Percentiles rank a stretch among this genome's conserved stretches.
Evolutionary conservation across 2,888 invertebrate genomes (phyloP).

Genomic region (Cryptophagus acutangulus): DNA sequence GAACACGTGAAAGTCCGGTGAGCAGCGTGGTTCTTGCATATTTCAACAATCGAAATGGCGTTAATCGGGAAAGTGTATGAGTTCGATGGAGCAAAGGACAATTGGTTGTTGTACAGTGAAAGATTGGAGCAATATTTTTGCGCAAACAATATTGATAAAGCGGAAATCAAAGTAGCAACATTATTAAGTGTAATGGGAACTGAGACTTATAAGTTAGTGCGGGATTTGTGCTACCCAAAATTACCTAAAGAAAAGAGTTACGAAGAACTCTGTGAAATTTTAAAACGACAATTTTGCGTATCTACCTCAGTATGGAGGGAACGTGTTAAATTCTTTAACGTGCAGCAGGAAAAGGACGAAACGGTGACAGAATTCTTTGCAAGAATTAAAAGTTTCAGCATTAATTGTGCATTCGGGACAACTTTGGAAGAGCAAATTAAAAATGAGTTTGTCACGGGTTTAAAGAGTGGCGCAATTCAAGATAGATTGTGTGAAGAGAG

Average conservation of each 20-base stretch:
- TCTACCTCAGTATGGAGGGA: constrained; percentile 21
- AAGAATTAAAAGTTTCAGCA: constrained; percentile 21
- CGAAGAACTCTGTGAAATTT: constrained; percentile 18
- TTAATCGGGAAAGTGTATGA: neutral
- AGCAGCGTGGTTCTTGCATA: neutral
- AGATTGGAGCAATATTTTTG: constrained; percentile 14
- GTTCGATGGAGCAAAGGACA: constrained; percentile 9
- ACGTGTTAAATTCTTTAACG: constrained; percentile 23
- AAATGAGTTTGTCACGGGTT: constrained; percentile 22
- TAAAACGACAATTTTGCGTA: constrained; percentile 18
- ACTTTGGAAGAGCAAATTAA: constrained; percentile 15
- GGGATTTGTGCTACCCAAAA: constrained; percentile 24
- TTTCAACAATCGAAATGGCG: neutral
- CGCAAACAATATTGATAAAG: constrained; percentile 11
- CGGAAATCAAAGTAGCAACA: constrained; percentile 14
- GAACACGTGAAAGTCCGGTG: neutral
- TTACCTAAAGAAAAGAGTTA: constrained; percentile 25
- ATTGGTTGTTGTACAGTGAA: constrained; percentile 15
- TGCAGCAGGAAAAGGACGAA: constrained; percentile 20
- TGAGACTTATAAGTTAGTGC: constrained; percentile 13
- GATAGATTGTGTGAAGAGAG: constrained; percentile 24
- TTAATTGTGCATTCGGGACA: constrained; percentile 25
- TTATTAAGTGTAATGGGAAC: constrained; percentile 25
- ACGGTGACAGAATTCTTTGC: constrained; percentile 22
- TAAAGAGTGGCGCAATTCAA: constrained; percentile 15